Base-by-base conservation (phyloP, 2,113 vertebrate genomes). In the Coturnix japonica region DNA sequence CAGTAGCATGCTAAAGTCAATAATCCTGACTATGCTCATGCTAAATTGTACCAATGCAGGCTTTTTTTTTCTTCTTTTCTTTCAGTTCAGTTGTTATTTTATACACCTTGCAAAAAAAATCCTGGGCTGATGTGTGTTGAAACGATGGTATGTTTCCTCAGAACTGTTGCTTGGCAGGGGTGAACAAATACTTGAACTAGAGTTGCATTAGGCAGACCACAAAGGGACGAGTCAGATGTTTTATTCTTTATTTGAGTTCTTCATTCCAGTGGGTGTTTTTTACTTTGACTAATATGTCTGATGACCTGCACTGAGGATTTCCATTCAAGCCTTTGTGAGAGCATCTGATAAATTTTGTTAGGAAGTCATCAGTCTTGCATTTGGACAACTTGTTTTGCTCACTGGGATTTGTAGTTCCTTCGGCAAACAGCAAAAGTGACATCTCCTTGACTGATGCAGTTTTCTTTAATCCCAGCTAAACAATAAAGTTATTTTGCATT, bases 331-430 rank as follows among this genome's bases (percentile, higher is more conserved):
- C 35, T 84, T 89, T 87, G 89, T 94, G 57, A 92, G 8, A 81
- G n/a, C 57, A 72, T 90, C 77, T 94, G 89, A 95, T 93, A 87
- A 87, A 94, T 96, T 93, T 87, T 93, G 74, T 37, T 94, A 95
- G 93, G 89, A 96, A 94, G 84, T 93, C n/a, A 87, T 95, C 0
- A 21, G n/a, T 94, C 93, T 94, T 87, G 23, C 22, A 3, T 92
- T 94, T 87, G 72, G 91, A 94, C 87, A 53, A 84, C 71, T 87
- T 93, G 91, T 95, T 95, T 95, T 93, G 57, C 71, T 95, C 71
- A 21, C 63, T 70, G 91, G 81, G 85, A 91, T 73, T 91, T 91
- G 67, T 67, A 91, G 87, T 94, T 95, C 85, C 91, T 95, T 91
- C 67, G 57, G 57, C 87, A 82, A 85, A 85, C 60, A 64, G 85